These are phyloP conservation scores for Belonocnema kinseyi DNA, from an alignment of 1,140 invertebrate genomes.

Conservation along the genomic window DNA sequence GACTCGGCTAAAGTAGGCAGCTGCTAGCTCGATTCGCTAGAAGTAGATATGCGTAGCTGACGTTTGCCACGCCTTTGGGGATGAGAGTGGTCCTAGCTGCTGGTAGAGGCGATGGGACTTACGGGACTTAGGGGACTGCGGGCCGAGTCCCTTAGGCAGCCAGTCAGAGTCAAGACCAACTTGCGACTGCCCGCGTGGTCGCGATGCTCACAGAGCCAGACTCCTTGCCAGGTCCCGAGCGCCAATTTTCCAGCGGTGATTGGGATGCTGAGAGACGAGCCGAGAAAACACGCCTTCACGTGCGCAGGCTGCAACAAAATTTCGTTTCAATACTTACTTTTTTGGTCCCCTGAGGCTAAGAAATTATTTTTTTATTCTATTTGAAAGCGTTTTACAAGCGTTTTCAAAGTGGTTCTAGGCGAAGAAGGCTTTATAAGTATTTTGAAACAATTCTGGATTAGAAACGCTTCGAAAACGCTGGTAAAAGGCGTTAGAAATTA, in stretches of 20 bases:
- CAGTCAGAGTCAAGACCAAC: slow-evolving; percentile 92
- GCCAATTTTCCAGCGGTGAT: slow-evolving; percentile 96
- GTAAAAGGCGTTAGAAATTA: no score
- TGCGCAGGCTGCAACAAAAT: slow-evolving; percentile 90
- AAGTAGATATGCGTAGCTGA: slow-evolving; percentile 72
- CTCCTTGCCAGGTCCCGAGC: slow-evolving; percentile 97
- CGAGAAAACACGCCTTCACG: slow-evolving; percentile 96
- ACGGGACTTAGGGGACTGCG: slow-evolving; percentile 89
- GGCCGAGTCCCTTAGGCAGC: slow-evolving; percentile 88
- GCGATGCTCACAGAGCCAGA: slow-evolving; percentile 98
- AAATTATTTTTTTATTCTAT: background rate
- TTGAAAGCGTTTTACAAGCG: background rate
- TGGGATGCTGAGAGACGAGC: slow-evolving; percentile 95
- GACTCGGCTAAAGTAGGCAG: slow-evolving; percentile 66
- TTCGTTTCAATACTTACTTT: slow-evolving; percentile 46
- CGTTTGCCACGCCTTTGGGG: slow-evolving; percentile 72
- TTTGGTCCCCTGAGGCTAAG: background rate
- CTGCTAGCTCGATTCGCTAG: slow-evolving; percentile 74
- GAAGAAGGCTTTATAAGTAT: no score
- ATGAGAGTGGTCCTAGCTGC: slow-evolving; percentile 85
- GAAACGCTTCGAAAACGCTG: no score
- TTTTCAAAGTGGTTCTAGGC: no score
- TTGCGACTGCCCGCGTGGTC: slow-evolving; percentile 95
- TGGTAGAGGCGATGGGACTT: slow-evolving; percentile 90
- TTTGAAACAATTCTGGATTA: no score